A percentile compares a stretch with the other conserved stretches of the same genome.
These are phyloP conservation scores for Marronus borbonicus DNA, from an alignment of 2,888 invertebrate genomes.

Conservation along the genomic window DNA sequence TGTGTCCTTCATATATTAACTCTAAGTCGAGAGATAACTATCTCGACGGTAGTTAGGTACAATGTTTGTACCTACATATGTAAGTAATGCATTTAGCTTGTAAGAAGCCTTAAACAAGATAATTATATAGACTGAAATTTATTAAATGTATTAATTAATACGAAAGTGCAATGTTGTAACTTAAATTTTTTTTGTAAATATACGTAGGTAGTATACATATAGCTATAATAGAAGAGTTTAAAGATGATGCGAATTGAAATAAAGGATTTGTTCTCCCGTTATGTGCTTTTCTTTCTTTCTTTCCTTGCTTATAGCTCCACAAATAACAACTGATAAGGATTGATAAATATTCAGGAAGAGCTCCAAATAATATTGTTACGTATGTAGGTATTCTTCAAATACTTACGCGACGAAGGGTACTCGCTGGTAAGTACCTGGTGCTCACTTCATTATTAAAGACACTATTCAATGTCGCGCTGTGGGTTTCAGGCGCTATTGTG, in stretches of 20 bases:
- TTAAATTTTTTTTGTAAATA: conserved; percentile 38
- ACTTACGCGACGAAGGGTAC: too few relatives aligned
- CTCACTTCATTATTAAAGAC: too few relatives aligned
- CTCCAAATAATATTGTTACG: too few relatives aligned
- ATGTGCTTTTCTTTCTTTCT: conserved; percentile 8
- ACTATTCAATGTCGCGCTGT: too few relatives aligned
- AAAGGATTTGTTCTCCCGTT: conserved; percentile 51
- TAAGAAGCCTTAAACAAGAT: conserved; percentile 45
- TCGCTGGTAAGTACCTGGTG: too few relatives aligned
- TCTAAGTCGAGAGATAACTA: too few relatives aligned
- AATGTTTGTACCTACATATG: conserved; percentile 3
- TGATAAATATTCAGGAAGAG: too few relatives aligned
- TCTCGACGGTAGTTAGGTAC: conserved; percentile 10
- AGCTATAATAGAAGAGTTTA: conserved; percentile 25
- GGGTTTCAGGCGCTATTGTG: too few relatives aligned
- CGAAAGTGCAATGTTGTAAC: conserved; percentile 51
- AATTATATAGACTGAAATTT: conserved; percentile 47
- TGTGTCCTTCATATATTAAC: conserved; percentile 26
- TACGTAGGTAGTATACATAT: conserved; percentile 17
- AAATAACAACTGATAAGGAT: background rate
- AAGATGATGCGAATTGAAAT: conserved; percentile 40
- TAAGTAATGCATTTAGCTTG: conserved; percentile 18
- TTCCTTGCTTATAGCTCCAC: background rate
- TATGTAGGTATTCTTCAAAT: too few relatives aligned
- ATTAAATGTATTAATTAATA: conserved; percentile 47